These are phyloP conservation scores for Dipodomys stephensi DNA, from an alignment of 2,113 vertebrate species.

Conservation along the genomic window DNA sequence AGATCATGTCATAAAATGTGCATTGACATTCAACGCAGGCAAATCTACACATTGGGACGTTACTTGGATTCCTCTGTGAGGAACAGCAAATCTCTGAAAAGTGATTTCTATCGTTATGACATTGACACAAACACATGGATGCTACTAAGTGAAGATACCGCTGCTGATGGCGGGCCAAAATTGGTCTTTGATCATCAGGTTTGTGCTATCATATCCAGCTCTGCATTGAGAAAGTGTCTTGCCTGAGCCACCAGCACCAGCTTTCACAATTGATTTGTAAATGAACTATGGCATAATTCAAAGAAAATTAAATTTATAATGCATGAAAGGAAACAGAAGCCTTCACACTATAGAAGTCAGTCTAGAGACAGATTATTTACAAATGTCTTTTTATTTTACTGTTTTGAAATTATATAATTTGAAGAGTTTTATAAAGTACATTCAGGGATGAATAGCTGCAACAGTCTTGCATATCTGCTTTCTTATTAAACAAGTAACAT, in stretches of 20 bases:
- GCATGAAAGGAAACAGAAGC: conserved; percentile 15
- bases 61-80: conserved; percentile 98
- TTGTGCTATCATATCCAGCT: too few relatives aligned
- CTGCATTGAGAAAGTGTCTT: not conserved
- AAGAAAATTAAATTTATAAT: conserved; percentile 54
- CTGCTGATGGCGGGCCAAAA: conserved; percentile 96
- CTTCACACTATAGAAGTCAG: not conserved
- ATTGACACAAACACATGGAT: conserved; percentile 97
- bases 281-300: conserved; percentile 58
- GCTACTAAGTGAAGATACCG: conserved; percentile 96
- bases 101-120: conserved; percentile 98
- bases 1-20: conserved; percentile 99
- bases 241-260: not conserved
- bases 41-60: conserved; percentile 98
- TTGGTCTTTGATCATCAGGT: conserved; percentile 99
- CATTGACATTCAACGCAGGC: conserved; percentile 96
- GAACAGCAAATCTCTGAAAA: conserved; percentile 99
- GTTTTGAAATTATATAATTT: conserved; percentile 16
- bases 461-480: not conserved
- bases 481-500: conserved; percentile 26
- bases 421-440: conserved; percentile 51
- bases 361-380: not conserved
- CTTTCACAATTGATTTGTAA: conserved; percentile 12
- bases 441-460: not conserved
- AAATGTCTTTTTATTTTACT: conserved; percentile 32